Percentiles rank a stretch among this genome's conserved stretches.
Conservation (phyloP, 2,113 vertebrate species). For the Danionella cerebrum region DNA sequence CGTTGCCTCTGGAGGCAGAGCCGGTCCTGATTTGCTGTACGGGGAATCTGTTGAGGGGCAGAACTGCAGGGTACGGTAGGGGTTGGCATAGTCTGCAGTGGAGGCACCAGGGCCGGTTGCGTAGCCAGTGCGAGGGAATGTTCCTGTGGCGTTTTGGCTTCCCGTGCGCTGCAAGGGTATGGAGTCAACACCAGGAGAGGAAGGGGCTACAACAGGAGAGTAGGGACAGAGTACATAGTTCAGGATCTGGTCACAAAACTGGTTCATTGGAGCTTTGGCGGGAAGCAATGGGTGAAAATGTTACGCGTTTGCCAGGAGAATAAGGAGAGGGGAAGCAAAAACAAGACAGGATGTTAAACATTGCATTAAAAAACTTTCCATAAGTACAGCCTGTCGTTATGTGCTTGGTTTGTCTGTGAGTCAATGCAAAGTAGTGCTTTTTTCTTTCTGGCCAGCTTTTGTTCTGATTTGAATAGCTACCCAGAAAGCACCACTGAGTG, state of each 20-base stretch:
- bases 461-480: slow-evolving; percentile 16
- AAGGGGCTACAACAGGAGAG: slow-evolving; percentile 92
- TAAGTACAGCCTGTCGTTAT: background rate
- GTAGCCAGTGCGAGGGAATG: slow-evolving; percentile 92
- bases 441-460: slow-evolving; percentile 14
- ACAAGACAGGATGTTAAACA: background rate
- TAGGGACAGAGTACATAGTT: slow-evolving; percentile 95
- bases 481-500: slow-evolving; percentile 1
- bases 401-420: slow-evolving; percentile 4
- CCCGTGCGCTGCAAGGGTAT: slow-evolving; percentile 97
- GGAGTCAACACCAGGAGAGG: slow-evolving; percentile 97
- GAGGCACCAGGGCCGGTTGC: slow-evolving; percentile 74
- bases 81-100: slow-evolving; percentile 83
- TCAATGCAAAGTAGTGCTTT: slow-evolving; percentile 8
- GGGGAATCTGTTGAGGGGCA: slow-evolving; percentile 95
- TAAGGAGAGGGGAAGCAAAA: slow-evolving; percentile 9
- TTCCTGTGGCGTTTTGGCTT: slow-evolving; percentile 83
- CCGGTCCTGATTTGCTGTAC: slow-evolving; percentile 97
- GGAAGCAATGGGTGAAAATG: background rate
- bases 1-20: slow-evolving; percentile 88
- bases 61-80: slow-evolving; percentile 97
- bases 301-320: background rate
- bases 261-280: slow-evolving; percentile 82
- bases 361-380: background rate
- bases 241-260: slow-evolving; percentile 92